Evolutionary conservation across 37 sponge, comb jelly and placozoan species (phyloP).

Genomic region (Cladorhizidae sp.): DNA sequence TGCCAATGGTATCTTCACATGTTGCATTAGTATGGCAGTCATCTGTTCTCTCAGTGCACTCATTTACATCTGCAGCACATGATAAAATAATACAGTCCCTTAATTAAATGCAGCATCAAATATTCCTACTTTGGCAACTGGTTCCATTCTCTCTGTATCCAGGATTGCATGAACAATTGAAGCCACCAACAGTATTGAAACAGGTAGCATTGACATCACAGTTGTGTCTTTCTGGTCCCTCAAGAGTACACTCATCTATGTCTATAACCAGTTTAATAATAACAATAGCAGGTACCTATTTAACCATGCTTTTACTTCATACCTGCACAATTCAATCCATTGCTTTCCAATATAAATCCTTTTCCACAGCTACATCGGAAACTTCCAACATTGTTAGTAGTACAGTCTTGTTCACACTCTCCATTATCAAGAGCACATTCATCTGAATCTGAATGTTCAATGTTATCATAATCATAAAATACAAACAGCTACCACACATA

Average conservation of each 20-base stretch:
- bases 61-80: conserved; percentile 42
- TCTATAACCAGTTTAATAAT: neutral
- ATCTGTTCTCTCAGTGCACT: conserved; percentile 16
- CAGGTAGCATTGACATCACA: conserved; percentile 35
- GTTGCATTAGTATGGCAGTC: conserved; percentile 21
- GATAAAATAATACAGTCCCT: neutral
- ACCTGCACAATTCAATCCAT: conserved; percentile 28
- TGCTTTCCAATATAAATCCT: conserved; percentile 7
- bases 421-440: conserved; percentile 8
- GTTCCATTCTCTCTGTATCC: conserved; percentile 31
- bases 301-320: neutral
- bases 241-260: conserved; percentile 14
- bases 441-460: conserved; percentile 27
- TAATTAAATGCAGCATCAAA: neutral
- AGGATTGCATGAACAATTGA: conserved; percentile 22
- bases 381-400: conserved; percentile 26
- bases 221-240: conserved; percentile 2
- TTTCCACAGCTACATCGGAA: conserved; percentile 27
- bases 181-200: conserved; percentile 16
- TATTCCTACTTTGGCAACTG: neutral
- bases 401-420: conserved; percentile 12
- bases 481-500: no score
- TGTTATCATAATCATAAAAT: no score
- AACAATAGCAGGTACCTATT: neutral
- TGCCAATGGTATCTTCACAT: conserved; percentile 50